Evolutionary conservation across 2,888 invertebrate species (phyloP).

Genomic region (Cheilosia soror): DNA sequence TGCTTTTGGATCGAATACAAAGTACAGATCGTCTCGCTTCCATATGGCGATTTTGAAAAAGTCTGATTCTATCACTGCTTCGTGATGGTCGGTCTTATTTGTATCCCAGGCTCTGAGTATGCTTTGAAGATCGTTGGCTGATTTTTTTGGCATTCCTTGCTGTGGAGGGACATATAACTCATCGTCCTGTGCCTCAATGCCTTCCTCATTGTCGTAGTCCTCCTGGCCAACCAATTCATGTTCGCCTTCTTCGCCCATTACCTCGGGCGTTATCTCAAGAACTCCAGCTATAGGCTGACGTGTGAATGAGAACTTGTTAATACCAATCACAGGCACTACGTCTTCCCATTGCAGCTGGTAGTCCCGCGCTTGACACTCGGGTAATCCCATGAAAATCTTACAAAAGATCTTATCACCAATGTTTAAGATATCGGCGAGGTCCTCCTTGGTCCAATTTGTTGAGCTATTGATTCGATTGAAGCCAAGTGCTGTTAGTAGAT

Average conservation of each 20-base stretch:
- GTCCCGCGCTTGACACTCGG: conserved; percentile 61
- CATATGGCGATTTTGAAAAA: conserved; percentile 84
- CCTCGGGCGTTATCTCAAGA: conserved; percentile 32
- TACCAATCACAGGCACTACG: conserved; percentile 68
- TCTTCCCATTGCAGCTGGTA: conserved; percentile 59
- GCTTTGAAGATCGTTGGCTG: conserved; percentile 43
- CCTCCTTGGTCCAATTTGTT: conserved; percentile 73
- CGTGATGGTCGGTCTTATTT: conserved; percentile 31
- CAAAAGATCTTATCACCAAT: conserved; percentile 77
- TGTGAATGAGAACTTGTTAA: conserved; percentile 70
- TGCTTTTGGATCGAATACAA: conserved; percentile 87
- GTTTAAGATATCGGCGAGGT: conserved; percentile 76
- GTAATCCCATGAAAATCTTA: conserved; percentile 48
- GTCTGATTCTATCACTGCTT: conserved; percentile 71
- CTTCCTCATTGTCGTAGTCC: conserved; percentile 38
- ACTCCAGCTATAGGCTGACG: conserved; percentile 32
- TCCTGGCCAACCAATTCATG: conserved; percentile 17
- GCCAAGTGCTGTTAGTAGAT: conserved; percentile 74
- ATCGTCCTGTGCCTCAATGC: conserved; percentile 51
- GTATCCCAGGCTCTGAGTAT: conserved; percentile 62
- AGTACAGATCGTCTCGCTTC: conserved; percentile 84
- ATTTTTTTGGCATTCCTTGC: background rate
- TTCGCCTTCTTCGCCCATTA: conserved; percentile 30
- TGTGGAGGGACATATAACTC: conserved; percentile 42
- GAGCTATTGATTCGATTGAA: conserved; percentile 73